These are phyloP conservation scores for Agrotis clavis DNA, from an alignment of 2,888 invertebrate genomes.

Conservation along the genomic window DNA sequence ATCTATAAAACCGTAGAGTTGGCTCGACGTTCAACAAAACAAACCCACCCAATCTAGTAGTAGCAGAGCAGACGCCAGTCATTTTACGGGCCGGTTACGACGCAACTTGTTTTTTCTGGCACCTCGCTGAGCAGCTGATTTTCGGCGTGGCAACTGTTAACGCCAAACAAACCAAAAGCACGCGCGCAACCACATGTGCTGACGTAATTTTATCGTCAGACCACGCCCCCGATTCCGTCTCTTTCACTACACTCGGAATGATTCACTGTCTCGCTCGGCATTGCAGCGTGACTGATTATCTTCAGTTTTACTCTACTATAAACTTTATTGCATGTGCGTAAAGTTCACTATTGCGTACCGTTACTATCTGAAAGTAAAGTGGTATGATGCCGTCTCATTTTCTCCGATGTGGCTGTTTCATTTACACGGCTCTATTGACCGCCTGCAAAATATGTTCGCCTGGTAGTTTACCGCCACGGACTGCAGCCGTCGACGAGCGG, in stretches of 20 bases:
- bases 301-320: conserved; percentile 61
- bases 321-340: conserved; percentile 68
- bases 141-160: conserved; percentile 83
- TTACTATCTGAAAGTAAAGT: conserved; percentile 61
- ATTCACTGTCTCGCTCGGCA: conserved; percentile 76
- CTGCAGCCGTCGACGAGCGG: conserved; percentile 88
- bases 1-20: conserved; percentile 33
- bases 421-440: conserved; percentile 69
- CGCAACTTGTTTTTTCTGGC: conserved; percentile 75
- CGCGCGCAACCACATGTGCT: conserved; percentile 84
- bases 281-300: conserved; percentile 81
- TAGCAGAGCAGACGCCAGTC: conserved; percentile 59
- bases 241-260: conserved; percentile 69
- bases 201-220: conserved; percentile 79
- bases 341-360: conserved; percentile 69
- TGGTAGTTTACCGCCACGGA: conserved; percentile 90
- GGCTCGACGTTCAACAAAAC: conserved; percentile 46
- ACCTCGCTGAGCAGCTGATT: conserved; percentile 85
- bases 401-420: conserved; percentile 71
- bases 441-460: conserved; percentile 81
- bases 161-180: conserved; percentile 81
- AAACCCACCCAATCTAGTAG: conserved; percentile 50
- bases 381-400: conserved; percentile 72
- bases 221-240: conserved; percentile 81
- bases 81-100: conserved; percentile 62